Evolutionary conservation across 2,113 vertebrate genomes (phyloP).

Genomic region (Nymphicus hollandicus): DNA sequence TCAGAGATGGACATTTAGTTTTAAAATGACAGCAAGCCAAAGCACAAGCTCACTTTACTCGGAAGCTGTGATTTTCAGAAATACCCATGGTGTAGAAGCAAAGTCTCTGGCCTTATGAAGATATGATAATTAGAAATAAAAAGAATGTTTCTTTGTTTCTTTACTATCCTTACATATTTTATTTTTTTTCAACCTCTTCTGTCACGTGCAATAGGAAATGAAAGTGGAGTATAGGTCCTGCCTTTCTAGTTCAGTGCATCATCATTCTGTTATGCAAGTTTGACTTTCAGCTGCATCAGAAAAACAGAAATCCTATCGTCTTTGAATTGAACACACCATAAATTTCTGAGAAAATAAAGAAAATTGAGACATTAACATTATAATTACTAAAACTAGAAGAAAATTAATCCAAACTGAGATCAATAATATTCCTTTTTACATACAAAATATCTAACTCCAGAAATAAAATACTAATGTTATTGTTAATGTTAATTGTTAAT

Average conservation of each 20-base stretch:
- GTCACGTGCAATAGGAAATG: neutral
- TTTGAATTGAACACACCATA: neutral
- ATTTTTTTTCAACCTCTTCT: neutral
- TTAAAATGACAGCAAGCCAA: neutral
- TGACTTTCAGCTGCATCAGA: neutral
- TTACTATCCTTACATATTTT: neutral
- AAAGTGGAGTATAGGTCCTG: neutral
- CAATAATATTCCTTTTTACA: neutral
- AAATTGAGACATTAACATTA: neutral
- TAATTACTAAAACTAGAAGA: neutral
- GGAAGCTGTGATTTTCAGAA: neutral
- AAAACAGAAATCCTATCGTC: neutral
- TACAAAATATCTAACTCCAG: neutral
- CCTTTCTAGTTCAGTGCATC: neutral
- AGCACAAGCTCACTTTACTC: neutral
- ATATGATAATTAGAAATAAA: neutral
- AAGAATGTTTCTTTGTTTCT: neutral
- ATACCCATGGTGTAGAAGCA: neutral
- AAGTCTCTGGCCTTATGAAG: neutral
- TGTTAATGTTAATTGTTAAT: neutral
- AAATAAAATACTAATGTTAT: neutral
- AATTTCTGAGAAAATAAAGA: neutral
- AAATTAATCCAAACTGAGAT: neutral
- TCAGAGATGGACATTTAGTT: neutral
- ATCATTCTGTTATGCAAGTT: neutral